Evolutionary conservation across 2,113 vertebrate species (phyloP).

Genomic region (Orientallactaga bullata): DNA sequence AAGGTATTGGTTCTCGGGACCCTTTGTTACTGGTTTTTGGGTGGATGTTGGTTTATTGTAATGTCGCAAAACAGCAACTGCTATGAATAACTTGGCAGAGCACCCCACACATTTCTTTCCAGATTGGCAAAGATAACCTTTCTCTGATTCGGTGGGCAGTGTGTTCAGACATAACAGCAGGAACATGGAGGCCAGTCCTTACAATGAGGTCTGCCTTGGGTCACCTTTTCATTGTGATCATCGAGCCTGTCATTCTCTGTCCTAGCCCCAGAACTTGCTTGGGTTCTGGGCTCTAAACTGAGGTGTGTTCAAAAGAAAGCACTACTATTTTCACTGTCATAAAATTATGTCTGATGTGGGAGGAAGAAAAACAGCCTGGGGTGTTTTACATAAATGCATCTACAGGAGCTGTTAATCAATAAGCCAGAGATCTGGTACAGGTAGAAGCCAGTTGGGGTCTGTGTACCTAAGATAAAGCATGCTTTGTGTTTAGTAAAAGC

Average conservation of each 20-base stretch:
- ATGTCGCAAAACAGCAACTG: background rate
- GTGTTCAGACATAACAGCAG: background rate
- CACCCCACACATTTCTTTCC: background rate
- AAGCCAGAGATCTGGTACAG: conserved; percentile 75
- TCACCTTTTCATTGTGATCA: background rate
- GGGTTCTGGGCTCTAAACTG: background rate
- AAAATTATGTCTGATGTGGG: conserved; percentile 39
- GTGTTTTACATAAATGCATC: conserved; percentile 70
- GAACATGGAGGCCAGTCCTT: background rate
- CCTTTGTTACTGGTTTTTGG: background rate
- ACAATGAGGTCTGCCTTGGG: background rate
- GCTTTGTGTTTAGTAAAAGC: conserved; percentile 67
- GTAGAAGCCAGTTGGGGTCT: conserved; percentile 79
- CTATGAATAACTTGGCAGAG: background rate
- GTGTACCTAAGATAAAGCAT: conserved; percentile 85
- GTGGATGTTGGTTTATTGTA: background rate
- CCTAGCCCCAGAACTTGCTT: conserved; percentile 7
- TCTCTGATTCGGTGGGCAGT: background rate
- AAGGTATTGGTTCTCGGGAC: background rate
- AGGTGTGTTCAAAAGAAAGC: background rate
- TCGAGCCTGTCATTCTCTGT: background rate
- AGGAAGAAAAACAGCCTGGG: conserved; percentile 61
- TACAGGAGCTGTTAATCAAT: conserved; percentile 83
- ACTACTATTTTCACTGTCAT: conserved; percentile 51
- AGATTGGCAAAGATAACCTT: background rate